Percentiles rank a stretch among this genome's conserved stretches.
Evolutionary conservation across 2,113 vertebrate species (phyloP).

Genomic region (Edolisoma coerulescens): DNA sequence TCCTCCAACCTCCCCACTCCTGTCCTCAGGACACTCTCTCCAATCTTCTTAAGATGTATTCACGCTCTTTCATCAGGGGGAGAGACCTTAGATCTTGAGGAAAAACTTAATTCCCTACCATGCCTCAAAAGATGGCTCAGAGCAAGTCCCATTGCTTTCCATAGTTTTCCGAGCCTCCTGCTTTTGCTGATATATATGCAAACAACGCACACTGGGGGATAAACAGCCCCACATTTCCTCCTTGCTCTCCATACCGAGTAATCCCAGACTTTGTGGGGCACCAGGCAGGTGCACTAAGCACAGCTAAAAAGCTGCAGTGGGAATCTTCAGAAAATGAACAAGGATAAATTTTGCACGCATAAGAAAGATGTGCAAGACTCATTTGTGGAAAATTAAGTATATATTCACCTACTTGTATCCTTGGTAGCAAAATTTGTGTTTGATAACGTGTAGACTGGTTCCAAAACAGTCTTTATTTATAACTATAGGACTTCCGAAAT

Average conservation of each 20-base stretch:
- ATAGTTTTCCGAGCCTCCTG: background rate
- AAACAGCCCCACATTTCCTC: background rate
- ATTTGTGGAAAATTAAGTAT: background rate
- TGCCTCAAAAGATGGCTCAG: background rate
- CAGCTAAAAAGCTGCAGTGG: background rate
- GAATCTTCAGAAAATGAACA: background rate
- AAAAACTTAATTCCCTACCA: background rate
- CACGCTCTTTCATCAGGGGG: fast-evolving
- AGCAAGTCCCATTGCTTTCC: background rate
- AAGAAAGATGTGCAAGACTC: background rate
- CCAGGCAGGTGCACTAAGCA: background rate
- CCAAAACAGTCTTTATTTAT: background rate
- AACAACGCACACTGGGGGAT: background rate
- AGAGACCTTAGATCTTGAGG: background rate
- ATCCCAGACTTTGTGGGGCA: background rate
- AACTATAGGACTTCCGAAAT: background rate
- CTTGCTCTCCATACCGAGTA: background rate
- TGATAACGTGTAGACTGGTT: background rate
- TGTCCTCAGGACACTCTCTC: background rate
- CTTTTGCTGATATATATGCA: background rate
- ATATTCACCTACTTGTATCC: background rate
- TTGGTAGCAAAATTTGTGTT: background rate
- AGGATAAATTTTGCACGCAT: background rate
- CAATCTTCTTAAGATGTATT: background rate
- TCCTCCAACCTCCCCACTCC: background rate